Conservation (phyloP, 2,888 invertebrate species). For the Napeogenes inachia region DNA sequence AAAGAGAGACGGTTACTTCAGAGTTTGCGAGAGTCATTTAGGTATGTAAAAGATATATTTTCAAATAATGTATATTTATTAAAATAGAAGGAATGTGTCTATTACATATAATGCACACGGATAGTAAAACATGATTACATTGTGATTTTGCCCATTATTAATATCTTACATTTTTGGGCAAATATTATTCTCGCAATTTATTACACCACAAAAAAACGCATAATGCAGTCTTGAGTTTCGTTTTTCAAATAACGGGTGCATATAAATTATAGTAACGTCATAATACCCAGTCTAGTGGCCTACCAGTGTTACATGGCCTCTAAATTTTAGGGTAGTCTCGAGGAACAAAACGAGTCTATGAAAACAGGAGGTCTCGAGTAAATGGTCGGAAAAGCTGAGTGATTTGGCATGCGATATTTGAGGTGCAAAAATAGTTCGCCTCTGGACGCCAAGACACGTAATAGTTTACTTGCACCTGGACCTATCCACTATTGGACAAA, state of each 20-base stretch:
- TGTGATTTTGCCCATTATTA: background rate
- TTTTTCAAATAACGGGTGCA: slow-evolving; percentile 23
- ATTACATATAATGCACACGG: no score
- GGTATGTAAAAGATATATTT: no score
- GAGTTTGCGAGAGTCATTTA: no score
- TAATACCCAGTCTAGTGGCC: slow-evolving; percentile 29
- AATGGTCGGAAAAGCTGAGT: slow-evolving; percentile 27
- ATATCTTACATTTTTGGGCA: background rate
- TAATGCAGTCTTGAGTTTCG: slow-evolving; percentile 19
- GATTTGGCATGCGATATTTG: slow-evolving; percentile 58
- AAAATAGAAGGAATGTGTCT: no score
- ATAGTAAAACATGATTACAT: no score
- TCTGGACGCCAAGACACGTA: slow-evolving; percentile 56
- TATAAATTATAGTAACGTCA: slow-evolving; percentile 29
- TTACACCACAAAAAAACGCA: slow-evolving; percentile 13
- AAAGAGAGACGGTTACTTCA: no score
- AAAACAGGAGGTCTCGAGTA: slow-evolving; percentile 27
- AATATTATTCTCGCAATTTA: background rate
- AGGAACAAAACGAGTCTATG: slow-evolving; percentile 10
- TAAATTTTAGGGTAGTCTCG: slow-evolving; percentile 21
- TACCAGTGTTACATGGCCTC: slow-evolving; percentile 27
- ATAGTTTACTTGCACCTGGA: slow-evolving; percentile 42
- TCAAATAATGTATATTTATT: no score
- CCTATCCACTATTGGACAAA: slow-evolving; percentile 35
- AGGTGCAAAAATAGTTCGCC: slow-evolving; percentile 61